Evolutionary conservation across 1,140 invertebrate species (phyloP).

Genomic region (Liolophura sinensis): DNA sequence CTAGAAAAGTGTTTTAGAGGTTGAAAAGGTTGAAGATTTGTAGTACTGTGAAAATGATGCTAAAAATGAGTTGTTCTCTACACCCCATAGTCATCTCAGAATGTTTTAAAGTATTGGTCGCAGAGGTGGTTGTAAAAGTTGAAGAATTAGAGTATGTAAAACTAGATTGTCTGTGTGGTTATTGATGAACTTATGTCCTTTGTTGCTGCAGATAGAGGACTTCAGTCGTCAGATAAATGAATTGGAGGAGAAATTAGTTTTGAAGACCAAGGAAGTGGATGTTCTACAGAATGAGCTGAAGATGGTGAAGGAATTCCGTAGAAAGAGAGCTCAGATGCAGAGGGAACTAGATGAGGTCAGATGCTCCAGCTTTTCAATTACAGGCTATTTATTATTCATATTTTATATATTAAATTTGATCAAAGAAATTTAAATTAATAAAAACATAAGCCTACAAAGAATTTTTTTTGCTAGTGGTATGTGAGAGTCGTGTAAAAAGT

Average conservation of each 20-base stretch:
- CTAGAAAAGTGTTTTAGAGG: too few species aligned
- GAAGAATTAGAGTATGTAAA: not conserved
- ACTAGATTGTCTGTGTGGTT: not conserved
- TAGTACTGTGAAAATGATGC: not conserved
- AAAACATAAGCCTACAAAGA: not conserved
- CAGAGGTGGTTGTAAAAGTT: too few species aligned
- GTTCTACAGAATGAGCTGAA: conserved; percentile 56
- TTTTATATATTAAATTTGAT: conserved; percentile 2
- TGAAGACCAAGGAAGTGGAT: conserved; percentile 50
- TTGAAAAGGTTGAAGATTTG: not conserved
- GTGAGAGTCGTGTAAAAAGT: too few species aligned
- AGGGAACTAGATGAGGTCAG: conserved; percentile 54
- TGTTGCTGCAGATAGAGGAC: conserved; percentile 35
- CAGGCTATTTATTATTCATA: not conserved
- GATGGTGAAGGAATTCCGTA: conserved; percentile 56
- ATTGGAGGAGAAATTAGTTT: conserved; percentile 45
- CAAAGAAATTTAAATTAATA: not conserved
- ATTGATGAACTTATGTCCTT: conserved; percentile 1
- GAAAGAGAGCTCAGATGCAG: conserved; percentile 56
- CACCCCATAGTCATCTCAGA: too few species aligned
- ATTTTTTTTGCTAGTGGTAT: too few species aligned
- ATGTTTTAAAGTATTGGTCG: too few species aligned
- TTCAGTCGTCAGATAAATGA: conserved; percentile 54
- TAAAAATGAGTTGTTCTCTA: not conserved
- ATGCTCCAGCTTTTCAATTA: not conserved